These are phyloP conservation scores for Apamea epomidion DNA, from an alignment of 2,888 invertebrate genomes.

Conservation along the genomic window DNA sequence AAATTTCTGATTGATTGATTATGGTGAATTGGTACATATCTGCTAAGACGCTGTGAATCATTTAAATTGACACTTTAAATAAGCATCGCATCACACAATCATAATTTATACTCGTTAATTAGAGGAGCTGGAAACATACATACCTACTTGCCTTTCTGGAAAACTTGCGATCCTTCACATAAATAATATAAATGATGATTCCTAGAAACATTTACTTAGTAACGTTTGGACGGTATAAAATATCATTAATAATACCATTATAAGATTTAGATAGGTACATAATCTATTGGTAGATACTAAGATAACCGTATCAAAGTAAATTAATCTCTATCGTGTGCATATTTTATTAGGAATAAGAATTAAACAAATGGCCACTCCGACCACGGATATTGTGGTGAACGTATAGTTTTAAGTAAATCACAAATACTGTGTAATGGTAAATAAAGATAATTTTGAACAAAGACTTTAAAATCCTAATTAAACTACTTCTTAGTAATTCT, in stretches of 20 bases:
- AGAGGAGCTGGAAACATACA: not conserved
- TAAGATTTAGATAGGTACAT: slow-evolving; percentile 55
- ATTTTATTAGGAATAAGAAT: slow-evolving; percentile 48
- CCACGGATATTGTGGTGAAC: slow-evolving; percentile 62
- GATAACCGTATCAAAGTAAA: slow-evolving; percentile 61
- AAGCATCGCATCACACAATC: no score
- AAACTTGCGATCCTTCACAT: not conserved
- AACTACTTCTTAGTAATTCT: slow-evolving; percentile 2
- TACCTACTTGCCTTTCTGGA: not conserved
- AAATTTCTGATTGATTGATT: not conserved
- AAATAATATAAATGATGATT: slow-evolving; percentile 11
- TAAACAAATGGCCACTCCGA: slow-evolving; percentile 59
- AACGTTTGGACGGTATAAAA: slow-evolving; percentile 11
- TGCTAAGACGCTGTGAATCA: not conserved
- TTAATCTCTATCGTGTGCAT: slow-evolving; percentile 57
- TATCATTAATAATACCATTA: slow-evolving; percentile 30
- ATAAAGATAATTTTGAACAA: slow-evolving; percentile 27
- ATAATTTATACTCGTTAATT: not conserved
- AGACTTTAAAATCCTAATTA: not conserved
- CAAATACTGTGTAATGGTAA: slow-evolving; percentile 61
- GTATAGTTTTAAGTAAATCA: slow-evolving; percentile 33
- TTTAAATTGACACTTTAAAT: not conserved
- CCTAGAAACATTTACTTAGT: not conserved
- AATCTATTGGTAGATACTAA: slow-evolving; percentile 54
- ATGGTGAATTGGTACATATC: not conserved